phyloP scores from a whole-genome alignment of 2,888 invertebrate species.

The Auanema sp. region DNA sequence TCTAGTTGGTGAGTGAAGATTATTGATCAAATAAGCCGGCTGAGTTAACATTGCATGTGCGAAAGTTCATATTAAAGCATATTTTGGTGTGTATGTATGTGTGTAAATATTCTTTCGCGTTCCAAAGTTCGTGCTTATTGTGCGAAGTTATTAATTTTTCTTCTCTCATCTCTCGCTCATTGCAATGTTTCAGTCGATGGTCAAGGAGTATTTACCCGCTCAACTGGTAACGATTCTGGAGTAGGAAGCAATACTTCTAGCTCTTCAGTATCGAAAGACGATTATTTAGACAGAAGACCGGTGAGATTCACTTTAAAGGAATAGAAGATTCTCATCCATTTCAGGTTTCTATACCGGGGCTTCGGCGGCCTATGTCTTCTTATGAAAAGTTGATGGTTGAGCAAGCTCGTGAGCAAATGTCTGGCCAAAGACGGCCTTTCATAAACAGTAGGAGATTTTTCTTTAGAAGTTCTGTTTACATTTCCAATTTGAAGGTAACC shows the following conservation, averaged over 20 bases:
- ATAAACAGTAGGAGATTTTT: slow-evolving; percentile 24
- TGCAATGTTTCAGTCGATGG: slow-evolving; percentile 31
- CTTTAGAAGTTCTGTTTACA: not conserved
- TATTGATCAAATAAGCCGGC: not conserved
- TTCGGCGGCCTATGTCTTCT: slow-evolving; percentile 55
- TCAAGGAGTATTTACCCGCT: slow-evolving; percentile 32
- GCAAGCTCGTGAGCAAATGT: slow-evolving; percentile 31
- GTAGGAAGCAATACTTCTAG: slow-evolving; percentile 22
- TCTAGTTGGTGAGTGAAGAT: slow-evolving; percentile 12
- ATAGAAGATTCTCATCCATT: not conserved
- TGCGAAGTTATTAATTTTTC: no score
- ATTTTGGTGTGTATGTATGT: not conserved
- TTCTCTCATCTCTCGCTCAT: no score
- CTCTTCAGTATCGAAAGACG: slow-evolving; percentile 17
- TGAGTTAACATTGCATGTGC: not conserved
- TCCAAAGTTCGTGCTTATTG: no score
- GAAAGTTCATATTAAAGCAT: not conserved
- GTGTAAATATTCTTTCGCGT: no score
- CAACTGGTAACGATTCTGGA: slow-evolving; percentile 37
- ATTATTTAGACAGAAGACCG: slow-evolving; percentile 40
- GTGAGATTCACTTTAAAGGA: slow-evolving; percentile 19
- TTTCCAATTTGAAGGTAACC: slow-evolving; percentile 1
- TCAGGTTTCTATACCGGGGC: slow-evolving; percentile 52
- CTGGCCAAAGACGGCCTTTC: slow-evolving; percentile 24
- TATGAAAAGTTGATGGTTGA: slow-evolving; percentile 42